phyloP scores from a whole-genome alignment of 2,113 vertebrate genomes.

The Isurus oxyrinchus region DNA sequence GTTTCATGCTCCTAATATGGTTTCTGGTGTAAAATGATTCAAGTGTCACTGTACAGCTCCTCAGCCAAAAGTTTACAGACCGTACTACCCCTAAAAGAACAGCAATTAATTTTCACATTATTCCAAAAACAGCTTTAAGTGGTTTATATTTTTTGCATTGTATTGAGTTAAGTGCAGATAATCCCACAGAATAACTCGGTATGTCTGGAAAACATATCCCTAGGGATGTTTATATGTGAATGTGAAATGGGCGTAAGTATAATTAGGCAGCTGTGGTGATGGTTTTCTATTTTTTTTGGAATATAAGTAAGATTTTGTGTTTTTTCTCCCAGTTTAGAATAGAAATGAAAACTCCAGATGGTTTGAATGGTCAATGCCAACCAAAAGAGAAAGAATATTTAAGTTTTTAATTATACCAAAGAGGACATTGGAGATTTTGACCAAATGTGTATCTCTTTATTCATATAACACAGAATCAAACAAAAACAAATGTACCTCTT shows the following conservation, averaged over 20 bases:
- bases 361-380: neutral
- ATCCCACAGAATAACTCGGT: neutral
- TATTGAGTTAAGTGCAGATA: neutral
- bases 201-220: neutral
- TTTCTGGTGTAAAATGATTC: neutral
- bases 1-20: neutral
- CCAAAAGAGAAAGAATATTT: neutral
- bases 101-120: neutral
- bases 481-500: neutral
- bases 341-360: constrained; percentile 19
- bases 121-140: neutral
- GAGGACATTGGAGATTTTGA: neutral
- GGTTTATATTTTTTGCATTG: neutral
- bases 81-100: neutral
- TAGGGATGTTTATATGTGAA: neutral
- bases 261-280: constrained; percentile 6
- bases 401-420: neutral
- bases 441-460: neutral
- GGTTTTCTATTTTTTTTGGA: constrained; percentile 10
- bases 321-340: neutral
- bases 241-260: neutral
- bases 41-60: neutral
- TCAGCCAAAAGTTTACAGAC: neutral
- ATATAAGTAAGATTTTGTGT: neutral
- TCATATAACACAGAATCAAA: neutral